Percentiles rank a stretch among this genome's conserved stretches.
These are phyloP conservation scores for Isaurus tuberculatus DNA, from an alignment of 92 coral and sea anemone genomes.

Conservation along the genomic window DNA sequence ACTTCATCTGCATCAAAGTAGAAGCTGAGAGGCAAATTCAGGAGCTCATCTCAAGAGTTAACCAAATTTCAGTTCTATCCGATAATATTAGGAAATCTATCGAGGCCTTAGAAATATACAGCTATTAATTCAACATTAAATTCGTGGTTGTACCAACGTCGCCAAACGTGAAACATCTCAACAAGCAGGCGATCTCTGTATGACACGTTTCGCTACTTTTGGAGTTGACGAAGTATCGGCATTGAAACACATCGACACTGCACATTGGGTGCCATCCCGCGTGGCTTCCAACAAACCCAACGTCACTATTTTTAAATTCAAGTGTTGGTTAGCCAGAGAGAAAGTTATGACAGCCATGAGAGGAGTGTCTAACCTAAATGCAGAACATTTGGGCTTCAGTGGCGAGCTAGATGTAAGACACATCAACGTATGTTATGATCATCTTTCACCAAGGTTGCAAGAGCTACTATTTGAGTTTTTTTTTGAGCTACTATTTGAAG, in stretches of 20 bases:
- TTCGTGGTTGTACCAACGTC: neutral
- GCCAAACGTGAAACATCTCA: neutral
- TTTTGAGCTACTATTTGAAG: too few species aligned
- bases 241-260: constrained; percentile 44
- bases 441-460: too few species aligned
- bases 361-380: too few species aligned
- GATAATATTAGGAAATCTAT: neutral
- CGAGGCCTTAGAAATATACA: neutral
- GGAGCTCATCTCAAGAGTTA: neutral
- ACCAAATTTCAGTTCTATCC: neutral
- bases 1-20: neutral
- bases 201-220: neutral
- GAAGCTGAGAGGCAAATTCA: neutral
- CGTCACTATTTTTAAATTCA: constrained; percentile 46
- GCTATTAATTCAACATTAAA: neutral
- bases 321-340: too few species aligned
- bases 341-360: too few species aligned
- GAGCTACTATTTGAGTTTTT: too few species aligned
- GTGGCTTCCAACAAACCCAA: constrained; percentile 50
- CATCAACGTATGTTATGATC: too few species aligned
- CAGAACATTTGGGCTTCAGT: too few species aligned
- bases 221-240: neutral
- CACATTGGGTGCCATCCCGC: constrained; percentile 47
- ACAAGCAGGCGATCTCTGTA: neutral
- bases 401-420: too few species aligned